Base-by-base conservation (phyloP, 2,797 vertebrate genomes). In the Pipistrellus pygmaeus region DNA sequence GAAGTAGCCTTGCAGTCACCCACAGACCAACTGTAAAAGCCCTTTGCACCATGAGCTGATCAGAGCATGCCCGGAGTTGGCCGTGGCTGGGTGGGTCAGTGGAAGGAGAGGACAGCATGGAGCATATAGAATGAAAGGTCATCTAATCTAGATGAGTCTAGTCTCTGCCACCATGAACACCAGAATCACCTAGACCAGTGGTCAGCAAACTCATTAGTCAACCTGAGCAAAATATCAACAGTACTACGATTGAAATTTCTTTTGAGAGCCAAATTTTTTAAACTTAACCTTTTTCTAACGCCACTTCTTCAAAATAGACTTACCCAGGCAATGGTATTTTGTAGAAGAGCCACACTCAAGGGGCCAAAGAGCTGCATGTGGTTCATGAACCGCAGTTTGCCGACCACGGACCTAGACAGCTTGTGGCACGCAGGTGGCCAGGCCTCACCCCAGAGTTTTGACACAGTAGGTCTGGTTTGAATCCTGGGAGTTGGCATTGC, bases 81-180 rank as follows among this genome's bases (percentile, higher is more conserved):
- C 23, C 10, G 10, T 3, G 11, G 3, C 18, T n/a, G 1, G 1
- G 4, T 25, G 30, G 44, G 44, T 51, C 14, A 75, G 46, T 27
- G 8, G 7, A 69, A 30, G 17, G 30, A 60, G 0, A 38, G 7
- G 23, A 51, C 10, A n/a, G 30, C 6, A n/a, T 1, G 9, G 11
- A 18, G 30, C 12, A 14, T 0, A 15, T 8, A 27, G 18, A 51
- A 7, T 15, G 13, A 30, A 51, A 55, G 23, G 44, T 92, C 27
- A 18, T 35, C n/a, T 48, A 8, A 3, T 55, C 13, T 25, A 46
- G 32, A 23, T 21, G 2, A 21, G n/a, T 57, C n/a, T 44, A 41
- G 12, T 46, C 38, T 69, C 30, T 11, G 15, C 9, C 0, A 7
- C 53, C 4, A 38, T 0, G 1, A 21, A 17, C 32, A 64, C 4